A percentile compares a stretch with the other conserved stretches of the same genome.
Conservation (phyloP, 2,888 invertebrate genomes). For the Drosophila hawaiiensis region DNA sequence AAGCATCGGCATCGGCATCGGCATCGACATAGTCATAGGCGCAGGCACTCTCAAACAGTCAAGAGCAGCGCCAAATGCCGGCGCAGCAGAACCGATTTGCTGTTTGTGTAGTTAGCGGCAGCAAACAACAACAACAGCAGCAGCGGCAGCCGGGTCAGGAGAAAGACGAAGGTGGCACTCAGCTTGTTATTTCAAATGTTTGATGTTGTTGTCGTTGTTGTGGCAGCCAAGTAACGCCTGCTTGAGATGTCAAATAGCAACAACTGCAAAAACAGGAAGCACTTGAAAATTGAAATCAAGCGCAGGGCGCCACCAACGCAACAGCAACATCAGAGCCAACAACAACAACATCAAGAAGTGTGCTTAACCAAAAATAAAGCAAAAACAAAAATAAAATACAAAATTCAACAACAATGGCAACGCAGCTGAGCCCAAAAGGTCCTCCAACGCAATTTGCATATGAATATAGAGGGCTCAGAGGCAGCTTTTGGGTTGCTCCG, state of each 20-base stretch:
- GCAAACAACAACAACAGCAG: slow-evolving; percentile 10
- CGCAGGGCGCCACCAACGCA: slow-evolving; percentile 69
- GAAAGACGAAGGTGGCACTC: slow-evolving; percentile 37
- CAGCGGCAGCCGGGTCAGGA: neutral
- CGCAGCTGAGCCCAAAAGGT: slow-evolving; percentile 64
- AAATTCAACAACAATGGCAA: slow-evolving; percentile 45
- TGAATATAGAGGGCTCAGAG: slow-evolving; percentile 66
- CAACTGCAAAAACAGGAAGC: slow-evolving; percentile 66
- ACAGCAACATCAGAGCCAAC: slow-evolving; percentile 31
- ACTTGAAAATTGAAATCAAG: slow-evolving; percentile 79
- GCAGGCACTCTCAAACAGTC: slow-evolving; percentile 38
- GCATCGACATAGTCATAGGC: neutral
- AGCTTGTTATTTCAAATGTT: slow-evolving; percentile 74
- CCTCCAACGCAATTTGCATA: slow-evolving; percentile 76
- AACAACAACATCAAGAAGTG: slow-evolving; percentile 35
- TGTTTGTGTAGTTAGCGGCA: slow-evolving; percentile 58
- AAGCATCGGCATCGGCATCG: slow-evolving; percentile 8
- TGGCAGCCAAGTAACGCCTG: slow-evolving; percentile 68
- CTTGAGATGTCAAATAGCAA: slow-evolving; percentile 76
- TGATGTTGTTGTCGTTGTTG: slow-evolving; percentile 41
- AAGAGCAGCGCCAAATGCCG: slow-evolving; percentile 58
- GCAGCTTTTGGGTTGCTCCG: slow-evolving; percentile 53
- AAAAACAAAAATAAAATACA: slow-evolving; percentile 10
- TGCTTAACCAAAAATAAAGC: slow-evolving; percentile 26
- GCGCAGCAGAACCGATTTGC: slow-evolving; percentile 70